Evolutionary conservation across 2,113 vertebrate genomes (phyloP).

Genomic region (Phyllostomus discolor): DNA sequence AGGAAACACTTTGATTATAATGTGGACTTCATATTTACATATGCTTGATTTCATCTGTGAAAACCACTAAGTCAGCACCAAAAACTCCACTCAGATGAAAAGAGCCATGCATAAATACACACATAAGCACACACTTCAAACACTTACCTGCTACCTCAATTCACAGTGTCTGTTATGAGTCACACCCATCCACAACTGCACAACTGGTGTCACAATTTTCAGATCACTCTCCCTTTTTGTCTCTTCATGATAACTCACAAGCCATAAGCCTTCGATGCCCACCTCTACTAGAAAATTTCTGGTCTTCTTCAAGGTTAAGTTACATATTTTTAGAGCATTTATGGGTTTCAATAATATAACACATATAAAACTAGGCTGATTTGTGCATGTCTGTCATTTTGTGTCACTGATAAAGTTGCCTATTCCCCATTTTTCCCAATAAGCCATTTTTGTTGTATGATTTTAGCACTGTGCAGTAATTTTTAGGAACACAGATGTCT

Average conservation of each 20-base stretch:
- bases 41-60: not conserved
- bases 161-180: not conserved
- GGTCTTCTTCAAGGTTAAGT: not conserved
- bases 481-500: conserved; percentile 22
- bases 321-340: not conserved
- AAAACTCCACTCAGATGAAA: not conserved
- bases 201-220: not conserved
- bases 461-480: not conserved
- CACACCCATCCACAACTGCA: not conserved
- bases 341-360: not conserved
- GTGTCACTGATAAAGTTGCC: not conserved
- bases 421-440: not conserved
- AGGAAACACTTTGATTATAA: not conserved
- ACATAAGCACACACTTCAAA: not conserved
- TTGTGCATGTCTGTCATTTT: not conserved
- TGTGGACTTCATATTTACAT: not conserved
- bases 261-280: not conserved
- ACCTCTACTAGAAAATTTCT: not conserved
- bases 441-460: not conserved
- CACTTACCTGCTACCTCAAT: not conserved
- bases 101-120: not conserved
- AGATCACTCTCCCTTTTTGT: fast-evolving
- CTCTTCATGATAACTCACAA: not conserved
- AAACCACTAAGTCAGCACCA: not conserved
- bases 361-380: not conserved